phyloP scores from a whole-genome alignment of 2,113 vertebrate species.

The Burhinus bistriatus region DNA sequence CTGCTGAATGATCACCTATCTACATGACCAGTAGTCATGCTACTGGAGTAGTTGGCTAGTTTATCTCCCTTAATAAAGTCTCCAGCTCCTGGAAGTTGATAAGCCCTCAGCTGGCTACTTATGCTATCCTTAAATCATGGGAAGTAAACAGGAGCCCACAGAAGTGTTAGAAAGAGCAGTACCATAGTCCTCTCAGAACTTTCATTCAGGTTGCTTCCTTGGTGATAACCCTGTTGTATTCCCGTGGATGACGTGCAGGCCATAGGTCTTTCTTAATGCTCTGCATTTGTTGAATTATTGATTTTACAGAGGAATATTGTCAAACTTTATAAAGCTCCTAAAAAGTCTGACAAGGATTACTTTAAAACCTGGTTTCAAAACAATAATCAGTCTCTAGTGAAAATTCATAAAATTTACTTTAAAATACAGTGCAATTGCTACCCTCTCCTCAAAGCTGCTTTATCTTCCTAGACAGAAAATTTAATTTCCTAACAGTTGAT shows the following conservation, averaged over 20 bases:
- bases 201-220: background rate
- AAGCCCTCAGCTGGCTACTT: background rate
- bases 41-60: background rate
- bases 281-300: background rate
- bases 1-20: background rate
- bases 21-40: background rate
- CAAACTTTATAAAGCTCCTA: background rate
- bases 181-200: background rate
- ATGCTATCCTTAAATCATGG: background rate
- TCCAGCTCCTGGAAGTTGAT: background rate
- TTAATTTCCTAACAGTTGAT: background rate
- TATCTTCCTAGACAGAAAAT: background rate
- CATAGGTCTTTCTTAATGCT: background rate
- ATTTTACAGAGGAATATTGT: background rate
- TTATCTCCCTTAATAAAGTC: background rate
- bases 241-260: rapidly evolving
- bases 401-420: background rate
- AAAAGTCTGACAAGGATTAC: background rate
- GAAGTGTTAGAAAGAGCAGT: background rate
- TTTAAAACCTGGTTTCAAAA: background rate
- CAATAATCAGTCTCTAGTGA: background rate
- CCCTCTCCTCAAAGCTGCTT: background rate
- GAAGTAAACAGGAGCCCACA: background rate
- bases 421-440: background rate
- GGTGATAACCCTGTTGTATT: background rate